Evolutionary conservation across 1,140 invertebrate species (phyloP), one percentile per base, ranked within the genome.

Genomic region (Heliconius hermathena): DNA sequence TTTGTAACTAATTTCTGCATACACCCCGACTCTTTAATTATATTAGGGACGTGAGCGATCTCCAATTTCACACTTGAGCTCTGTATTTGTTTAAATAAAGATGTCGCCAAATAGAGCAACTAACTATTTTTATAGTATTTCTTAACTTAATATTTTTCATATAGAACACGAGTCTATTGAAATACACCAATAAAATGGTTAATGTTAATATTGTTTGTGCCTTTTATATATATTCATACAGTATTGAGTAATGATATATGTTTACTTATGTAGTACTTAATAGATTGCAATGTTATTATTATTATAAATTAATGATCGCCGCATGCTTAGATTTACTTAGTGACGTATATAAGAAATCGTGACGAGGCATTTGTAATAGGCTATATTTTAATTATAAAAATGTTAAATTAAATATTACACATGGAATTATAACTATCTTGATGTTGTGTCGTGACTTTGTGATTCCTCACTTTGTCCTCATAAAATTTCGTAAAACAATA

Each of bases 91-190:
- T 86, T 76, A 84, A 84, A 86, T 87, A 77, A 87, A 85, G 89
- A 76, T 90, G 87, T 91, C 87, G 88, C 90, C 89, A 91, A 92
- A 93, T 89, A 87, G 90, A 89, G 90, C 77, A 83, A 84, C 85
- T 93, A 93, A 83, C 85, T 93, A 93, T 93, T 93, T 93, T 93
- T 93, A 87, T 93, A 93, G 83, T 88, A 89, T 88, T 87, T 85
- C 87, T 88, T 89, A 80, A 90, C 85, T 85, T 87, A 84, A 85
- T 84, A 83, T 85, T 90, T 90, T 90, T 88, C 85, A 87, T 89
- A 87, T 84, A 82, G 82, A 85, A 85, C 78, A 83, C 71, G 79
- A 81, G 82, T 83, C 57, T 83, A 75, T 82, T 81, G 82, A 84
- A 75, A 83, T 83, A 52, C 83, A 85, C 79, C 83, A 80, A 83